Evolutionary conservation across 2,797 vertebrate genomes (phyloP).

Genomic region (Pipistrellus pipistrellus): DNA sequence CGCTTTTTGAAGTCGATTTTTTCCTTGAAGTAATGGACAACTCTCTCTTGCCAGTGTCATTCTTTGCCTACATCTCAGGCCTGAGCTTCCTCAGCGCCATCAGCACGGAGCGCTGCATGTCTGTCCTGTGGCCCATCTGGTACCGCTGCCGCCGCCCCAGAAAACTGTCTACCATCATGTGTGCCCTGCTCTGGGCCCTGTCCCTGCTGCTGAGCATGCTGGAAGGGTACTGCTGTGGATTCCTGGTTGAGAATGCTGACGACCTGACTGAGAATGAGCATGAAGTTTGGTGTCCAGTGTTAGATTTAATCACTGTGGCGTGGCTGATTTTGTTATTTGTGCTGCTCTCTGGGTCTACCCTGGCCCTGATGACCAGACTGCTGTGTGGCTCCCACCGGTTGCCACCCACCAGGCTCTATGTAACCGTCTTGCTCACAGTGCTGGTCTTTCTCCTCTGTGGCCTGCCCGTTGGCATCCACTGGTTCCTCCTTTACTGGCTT

Average conservation of each 20-base stretch:
- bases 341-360: conserved; percentile 77
- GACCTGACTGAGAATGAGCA: fast-evolving
- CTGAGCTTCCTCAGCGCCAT: conserved; percentile 83
- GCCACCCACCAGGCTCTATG: conserved; percentile 65
- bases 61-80: conserved; percentile 57
- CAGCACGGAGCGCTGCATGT: conserved; percentile 82
- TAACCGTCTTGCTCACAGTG: conserved; percentile 71
- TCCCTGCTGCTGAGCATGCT: conserved; percentile 69
- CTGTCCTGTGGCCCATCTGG: conserved; percentile 82
- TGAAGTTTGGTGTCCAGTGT: fast-evolving
- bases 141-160: conserved; percentile 78
- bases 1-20: fast-evolving
- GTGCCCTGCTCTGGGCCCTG: conserved; percentile 70
- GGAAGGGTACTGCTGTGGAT: neutral
- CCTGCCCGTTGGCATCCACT: conserved; percentile 74
- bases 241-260: neutral
- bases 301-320: neutral
- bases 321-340: conserved; percentile 79
- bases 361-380: conserved; percentile 75
- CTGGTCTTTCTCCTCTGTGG: conserved; percentile 82
- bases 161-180: conserved; percentile 54
- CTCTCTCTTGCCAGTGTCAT: fast-evolving
- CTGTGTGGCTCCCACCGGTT: conserved; percentile 70
- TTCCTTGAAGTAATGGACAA: fast-evolving
- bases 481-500: conserved; percentile 70